phyloP scores from a whole-genome alignment of 2,113 vertebrate genomes.

The Oostethus manadensis region DNA sequence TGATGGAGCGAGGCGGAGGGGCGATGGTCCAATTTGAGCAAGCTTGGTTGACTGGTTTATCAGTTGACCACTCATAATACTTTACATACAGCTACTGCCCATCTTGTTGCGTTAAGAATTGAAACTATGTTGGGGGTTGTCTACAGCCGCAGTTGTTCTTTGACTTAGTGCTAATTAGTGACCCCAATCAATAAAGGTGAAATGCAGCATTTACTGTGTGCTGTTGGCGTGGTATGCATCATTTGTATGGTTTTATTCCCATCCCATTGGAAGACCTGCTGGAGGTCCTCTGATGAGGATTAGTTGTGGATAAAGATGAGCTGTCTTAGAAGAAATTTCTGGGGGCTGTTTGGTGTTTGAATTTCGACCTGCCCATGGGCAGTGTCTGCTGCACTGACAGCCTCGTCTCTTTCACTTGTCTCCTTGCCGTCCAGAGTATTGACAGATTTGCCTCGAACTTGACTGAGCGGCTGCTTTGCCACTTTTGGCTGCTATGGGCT shows the following conservation, averaged over 20 bases:
- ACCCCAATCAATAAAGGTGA: no score
- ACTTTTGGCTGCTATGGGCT: conserved; percentile 8
- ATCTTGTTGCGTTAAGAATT: no score
- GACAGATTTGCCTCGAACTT: conserved; percentile 32
- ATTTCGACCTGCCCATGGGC: conserved; percentile 42
- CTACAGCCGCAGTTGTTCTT: no score
- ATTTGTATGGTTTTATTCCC: conserved; percentile 20
- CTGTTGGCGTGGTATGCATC: conserved; percentile 44
- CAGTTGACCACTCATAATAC: no score
- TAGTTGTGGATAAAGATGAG: conserved; percentile 3
- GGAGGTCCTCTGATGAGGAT: conserved; percentile 15
- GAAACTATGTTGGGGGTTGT: no score
- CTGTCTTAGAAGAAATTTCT: neutral
- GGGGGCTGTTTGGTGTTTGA: conserved; percentile 33
- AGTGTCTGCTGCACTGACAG: conserved; percentile 40
- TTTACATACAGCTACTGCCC: no score
- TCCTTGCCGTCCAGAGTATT: conserved; percentile 33
- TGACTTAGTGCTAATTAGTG: no score
- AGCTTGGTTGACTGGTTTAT: no score
- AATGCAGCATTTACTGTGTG: neutral
- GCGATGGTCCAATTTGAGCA: no score
- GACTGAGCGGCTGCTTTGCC: conserved; percentile 5
- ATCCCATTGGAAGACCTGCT: conserved; percentile 11
- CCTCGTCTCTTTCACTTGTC: conserved; percentile 45
- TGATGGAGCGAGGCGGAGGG: no score